Conservation (phyloP, 2,888 invertebrate species). For the Leptopilina syphax region DNA sequence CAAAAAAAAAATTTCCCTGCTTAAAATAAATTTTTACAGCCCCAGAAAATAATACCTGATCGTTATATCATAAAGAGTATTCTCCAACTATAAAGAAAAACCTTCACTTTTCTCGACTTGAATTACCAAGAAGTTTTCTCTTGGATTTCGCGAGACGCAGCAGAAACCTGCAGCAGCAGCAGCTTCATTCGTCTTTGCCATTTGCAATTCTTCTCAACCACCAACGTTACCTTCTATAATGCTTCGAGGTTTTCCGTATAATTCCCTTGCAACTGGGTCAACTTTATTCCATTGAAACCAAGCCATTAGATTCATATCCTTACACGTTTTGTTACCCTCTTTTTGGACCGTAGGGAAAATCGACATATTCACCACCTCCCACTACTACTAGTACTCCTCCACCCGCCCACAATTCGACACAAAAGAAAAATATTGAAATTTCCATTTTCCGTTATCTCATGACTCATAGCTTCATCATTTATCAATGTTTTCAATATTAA, state of each 20-base stretch:
- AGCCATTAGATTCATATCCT: constrained; percentile 43
- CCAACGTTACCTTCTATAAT: constrained; percentile 30
- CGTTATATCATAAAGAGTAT: background rate
- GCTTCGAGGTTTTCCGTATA: constrained; percentile 45
- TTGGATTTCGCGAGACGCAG: constrained; percentile 41
- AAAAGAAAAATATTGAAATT: constrained; percentile 18
- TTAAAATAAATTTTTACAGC: background rate
- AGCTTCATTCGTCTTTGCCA: constrained; percentile 45
- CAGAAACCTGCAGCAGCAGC: constrained; percentile 7
- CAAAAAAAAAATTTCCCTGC: too few species aligned
- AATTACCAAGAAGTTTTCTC: constrained; percentile 34
- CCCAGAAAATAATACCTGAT: background rate
- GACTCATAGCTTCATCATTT: constrained; percentile 3
- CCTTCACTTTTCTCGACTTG: constrained; percentile 22
- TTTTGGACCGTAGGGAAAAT: background rate
- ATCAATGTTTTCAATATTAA: background rate
- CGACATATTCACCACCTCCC: background rate
- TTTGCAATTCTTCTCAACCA: constrained; percentile 48
- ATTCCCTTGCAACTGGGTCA: constrained; percentile 53
- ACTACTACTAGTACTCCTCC: too few species aligned
- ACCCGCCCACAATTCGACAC: background rate
- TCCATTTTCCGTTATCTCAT: background rate
- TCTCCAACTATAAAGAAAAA: background rate
- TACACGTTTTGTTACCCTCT: constrained; percentile 18
- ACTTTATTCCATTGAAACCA: constrained; percentile 48